Percentiles rank a stretch among this genome's conserved stretches.
These are phyloP conservation scores for Tenebrosternarchus preto DNA, from an alignment of 2,113 vertebrate genomes.

Conservation along the genomic window DNA sequence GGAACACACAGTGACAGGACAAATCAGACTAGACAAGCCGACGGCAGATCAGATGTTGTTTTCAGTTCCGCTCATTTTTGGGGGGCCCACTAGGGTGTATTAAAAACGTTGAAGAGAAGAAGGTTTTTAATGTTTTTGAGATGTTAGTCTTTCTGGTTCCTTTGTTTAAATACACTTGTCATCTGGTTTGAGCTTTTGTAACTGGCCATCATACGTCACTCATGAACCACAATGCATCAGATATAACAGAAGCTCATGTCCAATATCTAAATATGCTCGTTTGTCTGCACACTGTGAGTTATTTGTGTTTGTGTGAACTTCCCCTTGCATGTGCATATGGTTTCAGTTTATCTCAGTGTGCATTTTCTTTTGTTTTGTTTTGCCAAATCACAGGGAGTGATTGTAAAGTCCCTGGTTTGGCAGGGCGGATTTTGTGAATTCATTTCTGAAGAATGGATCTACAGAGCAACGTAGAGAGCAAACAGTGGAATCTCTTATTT, in stretches of 20 bases:
- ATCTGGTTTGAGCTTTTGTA: slow-evolving; percentile 31
- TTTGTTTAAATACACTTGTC: neutral
- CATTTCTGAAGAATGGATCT: neutral
- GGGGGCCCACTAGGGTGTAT: no score
- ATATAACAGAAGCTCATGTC: slow-evolving; percentile 42
- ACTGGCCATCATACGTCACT: slow-evolving; percentile 32
- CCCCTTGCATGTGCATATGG: neutral
- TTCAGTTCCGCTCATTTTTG: neutral
- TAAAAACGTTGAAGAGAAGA: neutral
- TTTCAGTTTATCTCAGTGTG: slow-evolving; percentile 1
- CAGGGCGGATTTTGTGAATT: no score
- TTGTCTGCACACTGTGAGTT: slow-evolving; percentile 12
- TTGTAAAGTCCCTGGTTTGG: no score
- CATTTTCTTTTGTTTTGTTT: slow-evolving; percentile 5
- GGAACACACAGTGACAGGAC: neutral
- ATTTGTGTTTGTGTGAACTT: slow-evolving; percentile 2
- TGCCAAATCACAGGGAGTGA: neutral
- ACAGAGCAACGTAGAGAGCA: neutral
- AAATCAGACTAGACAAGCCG: slow-evolving; percentile 16
- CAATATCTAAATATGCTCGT: slow-evolving; percentile 16
- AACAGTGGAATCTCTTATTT: no score
- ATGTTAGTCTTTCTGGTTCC: slow-evolving; percentile 26
- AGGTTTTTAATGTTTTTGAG: slow-evolving; percentile 20
- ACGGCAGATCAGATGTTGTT: neutral
- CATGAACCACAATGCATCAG: slow-evolving; percentile 17